A percentile compares a stretch with the other conserved stretches of the same genome.
Evolutionary conservation across 2,113 vertebrate genomes (phyloP).

Genomic region (Grus americana): DNA sequence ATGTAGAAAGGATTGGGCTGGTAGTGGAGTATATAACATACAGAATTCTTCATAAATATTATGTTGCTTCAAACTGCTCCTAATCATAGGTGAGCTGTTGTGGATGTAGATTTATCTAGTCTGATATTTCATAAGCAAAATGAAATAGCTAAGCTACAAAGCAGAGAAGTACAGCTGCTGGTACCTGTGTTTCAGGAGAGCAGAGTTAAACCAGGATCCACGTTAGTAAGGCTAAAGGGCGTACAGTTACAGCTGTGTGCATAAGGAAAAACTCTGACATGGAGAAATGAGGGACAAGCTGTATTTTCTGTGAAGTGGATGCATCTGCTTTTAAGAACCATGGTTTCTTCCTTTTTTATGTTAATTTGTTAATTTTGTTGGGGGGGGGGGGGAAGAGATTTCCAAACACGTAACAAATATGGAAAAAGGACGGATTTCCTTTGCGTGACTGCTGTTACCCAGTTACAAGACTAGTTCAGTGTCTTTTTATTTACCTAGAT

Average conservation of each 20-base stretch:
- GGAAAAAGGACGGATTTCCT: not conserved
- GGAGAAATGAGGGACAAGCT: not conserved
- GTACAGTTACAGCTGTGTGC: fast-evolving
- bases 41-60: not conserved
- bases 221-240: not conserved
- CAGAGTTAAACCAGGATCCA: not conserved
- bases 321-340: not conserved
- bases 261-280: not conserved
- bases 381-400: not conserved
- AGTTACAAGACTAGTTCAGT: not conserved
- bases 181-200: not conserved
- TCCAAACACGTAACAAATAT: not conserved
- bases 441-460: not conserved
- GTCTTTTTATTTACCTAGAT: not conserved
- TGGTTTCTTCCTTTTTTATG: not conserved
- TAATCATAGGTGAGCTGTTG: not conserved
- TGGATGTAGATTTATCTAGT: not conserved
- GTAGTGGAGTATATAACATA: fast-evolving
- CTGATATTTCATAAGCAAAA: not conserved
- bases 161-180: not conserved
- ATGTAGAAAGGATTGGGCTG: not conserved
- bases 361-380: not conserved
- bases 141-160: not conserved
- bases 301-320: not conserved
- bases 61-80: not conserved